Conservation (phyloP, 1,140 invertebrate genomes). For the Drosophila carrolli region DNA sequence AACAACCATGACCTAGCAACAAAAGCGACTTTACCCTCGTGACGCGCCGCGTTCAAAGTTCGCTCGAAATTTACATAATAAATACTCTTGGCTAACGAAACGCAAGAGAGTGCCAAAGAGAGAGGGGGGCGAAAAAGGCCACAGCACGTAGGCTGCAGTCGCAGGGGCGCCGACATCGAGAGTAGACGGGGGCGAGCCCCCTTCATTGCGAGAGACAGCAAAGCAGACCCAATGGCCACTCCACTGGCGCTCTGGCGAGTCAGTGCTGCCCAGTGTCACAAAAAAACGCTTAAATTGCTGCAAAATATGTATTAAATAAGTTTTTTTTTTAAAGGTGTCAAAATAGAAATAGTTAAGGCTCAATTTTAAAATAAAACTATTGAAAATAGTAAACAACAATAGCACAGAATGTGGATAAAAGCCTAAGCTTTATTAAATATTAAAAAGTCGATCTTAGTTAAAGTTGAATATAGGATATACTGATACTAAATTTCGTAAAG, state of each 20-base stretch:
- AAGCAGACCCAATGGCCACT: slow-evolving; percentile 12
- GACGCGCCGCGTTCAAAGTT: slow-evolving; percentile 46
- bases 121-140: neutral
- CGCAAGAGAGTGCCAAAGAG: neutral
- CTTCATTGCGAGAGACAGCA: neutral
- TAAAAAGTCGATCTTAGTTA: no score
- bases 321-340: no score
- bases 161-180: slow-evolving; percentile 13
- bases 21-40: slow-evolving; percentile 48
- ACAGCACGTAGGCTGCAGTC: slow-evolving; percentile 32
- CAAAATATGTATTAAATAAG: neutral
- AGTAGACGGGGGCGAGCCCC: slow-evolving; percentile 1
- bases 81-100: slow-evolving; percentile 17
- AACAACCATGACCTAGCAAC: slow-evolving; percentile 50
- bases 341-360: no score
- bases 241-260: slow-evolving; percentile 8
- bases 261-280: slow-evolving; percentile 1
- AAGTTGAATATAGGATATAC: no score
- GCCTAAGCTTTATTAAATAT: no score
- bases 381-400: no score
- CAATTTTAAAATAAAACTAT: no score
- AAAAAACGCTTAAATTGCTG: neutral
- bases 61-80: slow-evolving; percentile 46
- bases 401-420: no score
- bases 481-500: no score